Evolutionary conservation across 2,113 vertebrate genomes (phyloP), one percentile per base, ranked within the genome.

Genomic region (Cercocebus atys): DNA sequence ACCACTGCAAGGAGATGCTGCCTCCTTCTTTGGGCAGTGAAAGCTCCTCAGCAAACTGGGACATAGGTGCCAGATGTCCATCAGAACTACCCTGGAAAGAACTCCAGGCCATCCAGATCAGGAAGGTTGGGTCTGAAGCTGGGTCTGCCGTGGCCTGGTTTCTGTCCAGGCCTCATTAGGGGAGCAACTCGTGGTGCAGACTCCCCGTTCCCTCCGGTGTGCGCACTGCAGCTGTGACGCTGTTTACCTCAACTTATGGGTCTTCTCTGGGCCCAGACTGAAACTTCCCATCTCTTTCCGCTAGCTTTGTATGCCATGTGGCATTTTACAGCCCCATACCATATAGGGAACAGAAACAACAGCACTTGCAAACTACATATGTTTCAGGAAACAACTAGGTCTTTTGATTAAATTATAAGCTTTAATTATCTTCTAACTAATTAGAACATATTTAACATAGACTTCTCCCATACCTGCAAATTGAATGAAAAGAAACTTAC

Each of bases 401-500:
- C 9, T 95, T 87, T 80, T 73, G 40, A 88, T 73, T 38, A 55
- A 55, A 87, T 81, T n/a, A 81, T 1, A 50, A 79, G 64, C 52
- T 61, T 66, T 76, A 55, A 57, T 66, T 78, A 22, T 45, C 57
- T 57, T 85, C 45, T 68, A 89, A 89, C 73, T 61, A 55, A 66
- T 76, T 66, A 90, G 38, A 83, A 57, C 8, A 32, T 38, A 16
- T 66, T 90, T 45, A 66, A 95, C n/a, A 78, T 47, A 90, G 50
- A 90, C 66, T 13, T 64, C 35, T 84, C 40, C 47, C 8, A 61
- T 23, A 50, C 40, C 43, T 82, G 64, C 43, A 88, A 73, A 73
- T 8, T 38, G 61, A 80, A 45, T 57, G 14, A 59, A 90, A 68
- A 68, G 20, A 72, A 81, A 88, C 32, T 86, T 40, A 55, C 25